Conservation (phyloP, 2,113 vertebrate species). For the Nyctibius bracteatus region DNA sequence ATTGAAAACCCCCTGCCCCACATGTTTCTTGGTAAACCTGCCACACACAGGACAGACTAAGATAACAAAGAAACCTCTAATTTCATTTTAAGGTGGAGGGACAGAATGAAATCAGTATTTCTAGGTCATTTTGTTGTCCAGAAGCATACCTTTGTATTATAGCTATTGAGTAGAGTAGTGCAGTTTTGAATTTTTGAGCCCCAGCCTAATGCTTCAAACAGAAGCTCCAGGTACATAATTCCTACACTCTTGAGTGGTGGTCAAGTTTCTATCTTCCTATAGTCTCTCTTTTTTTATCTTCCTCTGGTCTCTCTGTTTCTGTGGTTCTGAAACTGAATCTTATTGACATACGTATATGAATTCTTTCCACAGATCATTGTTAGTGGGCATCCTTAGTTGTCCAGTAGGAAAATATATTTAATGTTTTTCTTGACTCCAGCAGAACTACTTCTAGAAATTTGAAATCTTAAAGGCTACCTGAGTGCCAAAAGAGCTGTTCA, state of each 20-base stretch:
- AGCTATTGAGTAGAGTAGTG: neutral
- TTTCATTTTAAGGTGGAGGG: neutral
- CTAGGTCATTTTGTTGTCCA: neutral
- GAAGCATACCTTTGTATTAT: neutral
- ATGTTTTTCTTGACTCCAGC: neutral
- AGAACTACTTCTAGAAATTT: neutral
- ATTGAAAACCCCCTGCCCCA: accelerated
- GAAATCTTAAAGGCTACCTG: neutral
- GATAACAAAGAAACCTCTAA: neutral
- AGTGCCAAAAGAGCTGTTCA: neutral
- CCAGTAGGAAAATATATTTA: neutral
- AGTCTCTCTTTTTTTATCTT: neutral
- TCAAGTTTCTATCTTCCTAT: neutral
- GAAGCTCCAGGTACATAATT: neutral
- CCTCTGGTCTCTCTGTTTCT: neutral
- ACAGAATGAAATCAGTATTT: neutral
- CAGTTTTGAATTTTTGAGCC: neutral
- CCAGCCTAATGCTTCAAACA: neutral
- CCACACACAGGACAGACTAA: neutral
- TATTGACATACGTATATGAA: neutral
- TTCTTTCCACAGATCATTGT: neutral
- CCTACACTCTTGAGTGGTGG: neutral
- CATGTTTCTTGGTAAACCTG: neutral
- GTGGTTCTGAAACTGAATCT: neutral
- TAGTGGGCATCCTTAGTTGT: neutral